Base-by-base conservation (phyloP, 2,113 vertebrate genomes). In the Symphodus melops region DNA sequence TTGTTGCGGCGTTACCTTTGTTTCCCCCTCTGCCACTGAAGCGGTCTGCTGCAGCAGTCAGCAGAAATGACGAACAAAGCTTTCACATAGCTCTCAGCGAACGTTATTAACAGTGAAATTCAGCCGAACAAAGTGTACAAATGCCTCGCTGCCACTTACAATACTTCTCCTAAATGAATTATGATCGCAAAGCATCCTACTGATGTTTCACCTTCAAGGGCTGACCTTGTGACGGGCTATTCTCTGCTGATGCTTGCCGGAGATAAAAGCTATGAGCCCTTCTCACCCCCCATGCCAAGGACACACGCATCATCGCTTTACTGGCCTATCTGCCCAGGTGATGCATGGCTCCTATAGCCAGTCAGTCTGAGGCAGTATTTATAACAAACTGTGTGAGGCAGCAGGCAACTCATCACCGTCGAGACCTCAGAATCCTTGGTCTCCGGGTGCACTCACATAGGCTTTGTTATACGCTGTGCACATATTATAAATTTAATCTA, bases 241-340 rank as follows among this genome's bases (percentile, higher is more conserved):
- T 91, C 84, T 84, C 67, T 78, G 81, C 89, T 86, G 86, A 91
- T 87, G 87, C 83, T 88, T 51, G 73, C 84, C 67, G 23, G 81
- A 90, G 89, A 91, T 92, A 92, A 89, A 92, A 90, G 85, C 88
- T 83, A 87, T 62, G 84, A 86, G 81, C 68, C 84, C 79, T 71
- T 46, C 80, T 80, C 73, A 71, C 73, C 79, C 54, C 66, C 75
- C 62, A 69, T 61, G 71, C 89, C 89, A 91, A 92, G 91, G 91
- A 92, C 90, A 86, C 81, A 75, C 61, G 70, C 88, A 89, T 92
- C 83, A 91, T 90, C 77, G 61, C 85, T 89, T 90, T 91, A 86
- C 85, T 89, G 83, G 83, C 87, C 90, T 84, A 83, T 90, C 86
- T 90, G 86, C 88, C 81, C 87, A 73, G 82, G 86, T 91, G 89